Conservation (phyloP, 2,113 vertebrate species). For the Misgurnus anguillicaudatus region DNA sequence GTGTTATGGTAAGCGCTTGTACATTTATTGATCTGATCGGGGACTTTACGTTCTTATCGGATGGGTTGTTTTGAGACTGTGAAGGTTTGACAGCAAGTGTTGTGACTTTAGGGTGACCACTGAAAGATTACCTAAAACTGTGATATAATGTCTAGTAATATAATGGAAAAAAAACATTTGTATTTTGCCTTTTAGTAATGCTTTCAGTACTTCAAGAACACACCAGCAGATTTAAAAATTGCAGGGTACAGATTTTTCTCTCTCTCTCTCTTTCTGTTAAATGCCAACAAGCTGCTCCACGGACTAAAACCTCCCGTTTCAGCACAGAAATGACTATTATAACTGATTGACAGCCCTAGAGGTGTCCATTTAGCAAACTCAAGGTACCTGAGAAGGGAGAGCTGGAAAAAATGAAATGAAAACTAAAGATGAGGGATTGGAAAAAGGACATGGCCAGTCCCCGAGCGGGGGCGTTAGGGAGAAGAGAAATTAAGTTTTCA, state of each 20-base stretch:
- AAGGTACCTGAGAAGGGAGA: slow-evolving; percentile 53
- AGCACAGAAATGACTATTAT: slow-evolving; percentile 69
- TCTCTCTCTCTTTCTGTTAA: slow-evolving; percentile 45
- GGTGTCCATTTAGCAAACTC: slow-evolving; percentile 68
- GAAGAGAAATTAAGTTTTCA: slow-evolving; percentile 68
- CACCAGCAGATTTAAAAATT: no score
- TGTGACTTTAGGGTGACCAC: no score
- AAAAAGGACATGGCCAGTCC: slow-evolving; percentile 57
- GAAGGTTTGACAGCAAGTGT: slow-evolving; percentile 26
- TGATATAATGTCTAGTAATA: no score
- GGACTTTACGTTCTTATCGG: slow-evolving; percentile 49
- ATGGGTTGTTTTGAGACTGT: slow-evolving; percentile 21
- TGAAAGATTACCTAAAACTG: no score
- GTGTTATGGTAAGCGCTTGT: slow-evolving; percentile 67
- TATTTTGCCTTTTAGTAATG: no score
- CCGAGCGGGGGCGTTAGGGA: slow-evolving; percentile 59
- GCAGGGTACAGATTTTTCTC: slow-evolving; percentile 24
- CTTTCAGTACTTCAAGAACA: no score
- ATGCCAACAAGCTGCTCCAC: slow-evolving; percentile 57
- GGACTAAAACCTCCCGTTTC: slow-evolving; percentile 51
- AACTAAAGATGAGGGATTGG: slow-evolving; percentile 4
- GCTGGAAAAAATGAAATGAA: slow-evolving; percentile 27
- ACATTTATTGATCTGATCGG: slow-evolving; percentile 47
- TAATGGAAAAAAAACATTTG: no score
- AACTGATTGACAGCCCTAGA: slow-evolving; percentile 70